A percentile compares a stretch with the other conserved stretches of the same genome.
These are phyloP conservation scores for Axinella damicornis DNA, from an alignment of 37 sponge, comb jelly and placozoan genomes.

Conservation along the genomic window DNA sequence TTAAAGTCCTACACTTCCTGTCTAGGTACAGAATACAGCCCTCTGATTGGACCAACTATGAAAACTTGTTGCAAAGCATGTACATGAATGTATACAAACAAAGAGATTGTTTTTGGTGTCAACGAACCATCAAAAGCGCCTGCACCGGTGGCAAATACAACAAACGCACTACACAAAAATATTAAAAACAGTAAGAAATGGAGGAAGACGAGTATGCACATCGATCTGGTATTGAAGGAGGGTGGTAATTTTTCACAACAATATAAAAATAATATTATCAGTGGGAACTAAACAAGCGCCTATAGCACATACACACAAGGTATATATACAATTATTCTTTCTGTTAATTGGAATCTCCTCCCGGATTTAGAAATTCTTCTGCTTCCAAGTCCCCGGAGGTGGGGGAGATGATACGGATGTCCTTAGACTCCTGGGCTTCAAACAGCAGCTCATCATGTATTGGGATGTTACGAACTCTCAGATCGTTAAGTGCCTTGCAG, in stretches of 20 bases:
- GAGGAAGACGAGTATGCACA: too few relatives aligned
- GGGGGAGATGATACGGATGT: conserved; percentile 60
- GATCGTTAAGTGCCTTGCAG: conserved; percentile 68
- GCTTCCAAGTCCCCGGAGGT: conserved; percentile 58
- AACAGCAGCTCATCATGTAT: conserved; percentile 60
- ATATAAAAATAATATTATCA: too few relatives aligned
- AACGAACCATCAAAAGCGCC: not conserved
- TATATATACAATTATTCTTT: not conserved
- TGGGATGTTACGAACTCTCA: conserved; percentile 19
- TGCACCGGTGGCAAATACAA: not conserved
- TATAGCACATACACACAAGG: not conserved
- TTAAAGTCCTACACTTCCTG: too few relatives aligned
- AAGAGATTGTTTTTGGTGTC: too few relatives aligned
- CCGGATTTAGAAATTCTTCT: conserved; percentile 65
- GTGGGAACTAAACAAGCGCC: too few relatives aligned
- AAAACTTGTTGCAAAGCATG: not conserved
- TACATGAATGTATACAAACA: not conserved
- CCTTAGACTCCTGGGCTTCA: conserved; percentile 54
- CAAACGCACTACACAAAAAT: not conserved
- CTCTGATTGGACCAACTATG: too few relatives aligned
- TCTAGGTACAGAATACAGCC: too few relatives aligned
- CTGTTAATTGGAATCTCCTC: not conserved
- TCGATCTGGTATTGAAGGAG: too few relatives aligned
- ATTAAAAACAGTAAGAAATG: too few relatives aligned
- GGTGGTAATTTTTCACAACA: too few relatives aligned